Conservation (phyloP, 30 jellyfish, hydroid and myxozoan species). For the Aurelia coerulea region DNA sequence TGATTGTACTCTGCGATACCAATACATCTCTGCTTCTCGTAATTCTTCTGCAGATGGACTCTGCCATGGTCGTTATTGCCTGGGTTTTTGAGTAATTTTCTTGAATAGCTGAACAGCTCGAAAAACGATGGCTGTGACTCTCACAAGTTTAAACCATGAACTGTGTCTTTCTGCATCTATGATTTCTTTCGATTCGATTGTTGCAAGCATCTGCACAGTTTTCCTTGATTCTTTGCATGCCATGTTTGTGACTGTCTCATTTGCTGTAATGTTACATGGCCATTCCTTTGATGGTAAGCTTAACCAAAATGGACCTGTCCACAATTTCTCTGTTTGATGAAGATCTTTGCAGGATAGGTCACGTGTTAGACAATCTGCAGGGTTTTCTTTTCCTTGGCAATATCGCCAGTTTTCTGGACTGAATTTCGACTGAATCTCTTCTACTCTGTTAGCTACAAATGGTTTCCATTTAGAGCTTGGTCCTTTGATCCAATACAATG, state of each 20-base stretch:
- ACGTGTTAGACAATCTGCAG: background rate
- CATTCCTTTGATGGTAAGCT: background rate
- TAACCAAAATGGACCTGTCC: constrained; percentile 3
- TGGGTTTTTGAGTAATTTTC: background rate
- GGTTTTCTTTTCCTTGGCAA: too few relatives aligned
- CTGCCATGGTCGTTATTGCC: background rate
- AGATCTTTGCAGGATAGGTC: background rate
- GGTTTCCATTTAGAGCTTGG: background rate
- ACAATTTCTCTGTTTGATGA: background rate
- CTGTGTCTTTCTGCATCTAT: background rate
- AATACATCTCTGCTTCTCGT: too few relatives aligned
- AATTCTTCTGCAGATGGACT: background rate
- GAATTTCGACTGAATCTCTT: too few relatives aligned
- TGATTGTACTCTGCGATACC: too few relatives aligned
- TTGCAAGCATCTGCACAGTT: constrained; percentile 2
- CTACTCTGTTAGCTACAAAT: too few relatives aligned
- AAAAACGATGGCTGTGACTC: constrained; percentile 3
- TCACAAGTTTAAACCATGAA: background rate
- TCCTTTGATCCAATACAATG: constrained; percentile 1
- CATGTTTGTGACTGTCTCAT: constrained; percentile 1
- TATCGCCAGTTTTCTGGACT: too few relatives aligned
- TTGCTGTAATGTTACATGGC: background rate
- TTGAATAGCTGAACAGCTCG: background rate
- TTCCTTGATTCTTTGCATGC: constrained; percentile 1
- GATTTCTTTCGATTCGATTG: background rate